These are phyloP conservation scores for Ctenosaura bakeri DNA, from an alignment of 2,797 vertebrate species.

Conservation along the genomic window DNA sequence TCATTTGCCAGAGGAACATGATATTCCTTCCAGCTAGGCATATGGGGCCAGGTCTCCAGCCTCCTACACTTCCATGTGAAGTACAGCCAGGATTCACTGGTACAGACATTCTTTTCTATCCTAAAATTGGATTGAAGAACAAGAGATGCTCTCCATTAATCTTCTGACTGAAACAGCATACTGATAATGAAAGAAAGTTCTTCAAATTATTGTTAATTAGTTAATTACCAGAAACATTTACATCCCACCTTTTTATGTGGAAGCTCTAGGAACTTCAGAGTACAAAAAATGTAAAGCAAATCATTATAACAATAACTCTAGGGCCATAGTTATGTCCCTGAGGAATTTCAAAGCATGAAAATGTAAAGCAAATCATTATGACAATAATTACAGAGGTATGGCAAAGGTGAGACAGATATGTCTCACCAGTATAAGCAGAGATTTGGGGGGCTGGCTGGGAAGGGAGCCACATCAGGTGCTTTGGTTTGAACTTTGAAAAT, in stretches of 20 bases:
- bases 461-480: too few species aligned
- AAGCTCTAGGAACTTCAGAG: background rate
- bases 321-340: background rate
- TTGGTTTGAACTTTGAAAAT: too few species aligned
- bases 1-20: background rate
- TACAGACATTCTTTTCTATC: background rate
- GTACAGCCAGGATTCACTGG: background rate
- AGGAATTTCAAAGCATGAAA: background rate
- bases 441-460: too few species aligned
- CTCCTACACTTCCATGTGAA: slow-evolving; percentile 4
- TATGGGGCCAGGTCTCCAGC: background rate
- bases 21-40: slow-evolving; percentile 12
- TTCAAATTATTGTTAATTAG: background rate
- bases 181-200: background rate
- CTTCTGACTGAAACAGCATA: background rate
- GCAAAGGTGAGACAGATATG: too few species aligned
- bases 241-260: background rate
- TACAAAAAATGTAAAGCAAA: background rate
- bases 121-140: background rate
- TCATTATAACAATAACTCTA: background rate
- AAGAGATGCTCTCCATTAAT: background rate
- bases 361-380: too few species aligned
- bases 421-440: too few species aligned
- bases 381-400: too few species aligned
- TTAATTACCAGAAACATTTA: background rate